phyloP scores from a whole-genome alignment of 2,797 vertebrate genomes.

The Brotula barbata region DNA sequence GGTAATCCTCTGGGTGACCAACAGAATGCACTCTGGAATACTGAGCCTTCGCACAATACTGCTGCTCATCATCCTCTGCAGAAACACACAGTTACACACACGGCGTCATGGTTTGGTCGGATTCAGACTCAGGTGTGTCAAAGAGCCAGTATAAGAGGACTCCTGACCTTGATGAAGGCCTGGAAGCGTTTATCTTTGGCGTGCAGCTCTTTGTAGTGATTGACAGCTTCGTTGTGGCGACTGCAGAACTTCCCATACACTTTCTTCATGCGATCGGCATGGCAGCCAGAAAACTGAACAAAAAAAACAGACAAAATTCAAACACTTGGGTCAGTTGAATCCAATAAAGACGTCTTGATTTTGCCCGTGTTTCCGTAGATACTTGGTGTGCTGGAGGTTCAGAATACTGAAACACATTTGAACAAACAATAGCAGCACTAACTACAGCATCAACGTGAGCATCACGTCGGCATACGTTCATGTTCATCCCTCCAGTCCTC shows the following conservation, averaged over 20 bases:
- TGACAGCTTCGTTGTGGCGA: slow-evolving; percentile 90
- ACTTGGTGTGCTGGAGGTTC: no score
- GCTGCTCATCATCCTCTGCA: slow-evolving; percentile 91
- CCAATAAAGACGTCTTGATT: no score
- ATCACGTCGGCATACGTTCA: no score
- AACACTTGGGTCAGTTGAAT: neutral
- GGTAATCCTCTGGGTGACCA: slow-evolving; percentile 93
- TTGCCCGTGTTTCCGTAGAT: no score
- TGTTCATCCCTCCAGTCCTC: no score
- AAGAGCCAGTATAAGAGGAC: no score
- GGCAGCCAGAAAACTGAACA: slow-evolving; percentile 86
- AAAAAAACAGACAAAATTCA: neutral
- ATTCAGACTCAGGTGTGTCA: no score
- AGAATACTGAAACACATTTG: no score
- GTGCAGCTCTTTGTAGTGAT: slow-evolving; percentile 88
- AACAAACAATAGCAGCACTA: no score
- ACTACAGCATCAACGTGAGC: no score
- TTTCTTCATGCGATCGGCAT: slow-evolving; percentile 86
- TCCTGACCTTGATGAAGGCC: slow-evolving; percentile 87
- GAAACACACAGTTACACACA: slow-evolving; percentile 26
- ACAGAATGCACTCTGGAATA: slow-evolving; percentile 90
- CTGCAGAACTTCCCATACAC: slow-evolving; percentile 92
- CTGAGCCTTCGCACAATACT: slow-evolving; percentile 86
- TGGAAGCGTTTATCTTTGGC: slow-evolving; percentile 92
- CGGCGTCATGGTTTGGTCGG: neutral